Evolutionary conservation across 2,888 invertebrate genomes (phyloP).

Genomic region (Drosophila cyrtoloma): DNA sequence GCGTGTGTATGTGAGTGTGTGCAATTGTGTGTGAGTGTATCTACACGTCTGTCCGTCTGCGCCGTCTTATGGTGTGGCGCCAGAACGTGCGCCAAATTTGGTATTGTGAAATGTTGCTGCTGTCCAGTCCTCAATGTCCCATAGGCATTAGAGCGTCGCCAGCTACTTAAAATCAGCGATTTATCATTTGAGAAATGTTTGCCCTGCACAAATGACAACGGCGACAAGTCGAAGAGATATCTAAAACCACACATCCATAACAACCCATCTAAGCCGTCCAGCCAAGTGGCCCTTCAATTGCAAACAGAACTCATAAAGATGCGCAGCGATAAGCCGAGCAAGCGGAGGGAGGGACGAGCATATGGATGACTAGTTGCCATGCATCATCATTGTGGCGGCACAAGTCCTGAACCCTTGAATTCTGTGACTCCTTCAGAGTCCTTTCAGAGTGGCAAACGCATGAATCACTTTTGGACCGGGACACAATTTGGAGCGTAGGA

Average conservation of each 20-base stretch:
- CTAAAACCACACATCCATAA: conserved; percentile 32
- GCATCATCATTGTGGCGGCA: conserved; percentile 68
- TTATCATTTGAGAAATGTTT: conserved; percentile 66
- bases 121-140: conserved; percentile 36
- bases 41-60: neutral
- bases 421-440: conserved; percentile 13
- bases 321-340: conserved; percentile 66
- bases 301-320: conserved; percentile 64
- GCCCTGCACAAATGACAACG: conserved; percentile 63
- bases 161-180: conserved; percentile 77
- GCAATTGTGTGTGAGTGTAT: conserved; percentile 4
- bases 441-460: conserved; percentile 59
- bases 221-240: conserved; percentile 45
- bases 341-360: conserved; percentile 9
- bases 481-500: conserved; percentile 60
- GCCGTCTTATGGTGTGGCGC: conserved; percentile 68
- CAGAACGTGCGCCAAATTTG: conserved; percentile 77
- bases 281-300: conserved; percentile 59
- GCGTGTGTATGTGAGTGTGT: conserved; percentile 34
- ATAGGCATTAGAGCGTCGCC: conserved; percentile 60
- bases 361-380: conserved; percentile 50
- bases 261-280: conserved; percentile 30
- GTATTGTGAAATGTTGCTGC: conserved; percentile 70
- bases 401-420: conserved; percentile 61
- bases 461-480: conserved; percentile 62